These are phyloP conservation scores for Lateolabrax maculatus DNA, from an alignment of 2,797 vertebrate genomes.

Conservation along the genomic window DNA sequence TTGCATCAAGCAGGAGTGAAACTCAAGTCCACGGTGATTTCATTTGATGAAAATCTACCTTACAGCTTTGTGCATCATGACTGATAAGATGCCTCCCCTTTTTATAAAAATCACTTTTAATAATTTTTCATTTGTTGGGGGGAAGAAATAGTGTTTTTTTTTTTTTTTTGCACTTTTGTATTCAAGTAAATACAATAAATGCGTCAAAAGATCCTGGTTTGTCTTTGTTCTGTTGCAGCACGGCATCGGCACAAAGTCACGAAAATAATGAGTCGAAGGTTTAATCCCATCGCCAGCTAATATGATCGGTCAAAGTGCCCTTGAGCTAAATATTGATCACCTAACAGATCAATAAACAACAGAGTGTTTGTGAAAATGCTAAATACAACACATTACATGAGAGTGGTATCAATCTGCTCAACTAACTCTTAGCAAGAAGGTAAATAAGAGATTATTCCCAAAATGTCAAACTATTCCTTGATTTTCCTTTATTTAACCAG, in stretches of 20 bases:
- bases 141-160: not conserved
- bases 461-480: not conserved
- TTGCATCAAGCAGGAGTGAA: constrained; percentile 60
- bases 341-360: not conserved
- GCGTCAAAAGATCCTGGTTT: constrained; percentile 2
- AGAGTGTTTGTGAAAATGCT: too few species aligned
- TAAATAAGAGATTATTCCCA: not conserved
- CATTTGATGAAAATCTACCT: not conserved
- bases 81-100: not conserved
- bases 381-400: not conserved
- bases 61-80: not conserved
- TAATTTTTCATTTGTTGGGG: constrained; percentile 3
- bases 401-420: too few species aligned
- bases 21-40: constrained; percentile 10
- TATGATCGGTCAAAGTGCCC: too few species aligned
- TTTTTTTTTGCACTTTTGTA: constrained; percentile 47
- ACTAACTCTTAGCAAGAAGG: not conserved
- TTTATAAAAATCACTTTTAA: constrained; percentile 29
- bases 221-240: not conserved
- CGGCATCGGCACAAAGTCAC: not conserved
- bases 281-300: not conserved
- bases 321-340: not conserved
- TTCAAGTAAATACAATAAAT: constrained; percentile 58
- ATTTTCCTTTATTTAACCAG: not conserved
- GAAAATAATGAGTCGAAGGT: not conserved